These are phyloP conservation scores for Drymodes brunneopygia DNA, from an alignment of 2,113 vertebrate species.

Conservation along the genomic window DNA sequence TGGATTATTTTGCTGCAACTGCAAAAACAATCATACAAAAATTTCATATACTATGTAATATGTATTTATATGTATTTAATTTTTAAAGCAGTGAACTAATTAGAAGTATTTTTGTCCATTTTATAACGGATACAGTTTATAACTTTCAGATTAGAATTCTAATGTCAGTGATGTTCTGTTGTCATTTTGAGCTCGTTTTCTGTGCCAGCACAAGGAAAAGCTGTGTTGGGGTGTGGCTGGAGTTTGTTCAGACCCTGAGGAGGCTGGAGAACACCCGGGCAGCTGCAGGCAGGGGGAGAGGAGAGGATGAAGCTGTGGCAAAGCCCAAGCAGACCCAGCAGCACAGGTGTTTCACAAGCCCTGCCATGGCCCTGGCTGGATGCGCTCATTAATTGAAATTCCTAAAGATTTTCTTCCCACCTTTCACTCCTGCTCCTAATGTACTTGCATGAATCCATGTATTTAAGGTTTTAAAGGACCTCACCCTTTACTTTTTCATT, in stretches of 20 bases:
- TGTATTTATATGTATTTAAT: neutral
- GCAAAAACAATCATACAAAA: neutral
- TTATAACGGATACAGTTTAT: neutral
- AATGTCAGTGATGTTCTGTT: neutral
- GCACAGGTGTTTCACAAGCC: neutral
- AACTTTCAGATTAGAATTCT: neutral
- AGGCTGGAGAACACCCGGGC: fast-evolving
- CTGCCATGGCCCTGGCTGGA: neutral
- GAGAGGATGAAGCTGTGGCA: too few relatives aligned
- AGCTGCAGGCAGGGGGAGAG: too few relatives aligned
- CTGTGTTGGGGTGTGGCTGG: fast-evolving
- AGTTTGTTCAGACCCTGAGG: neutral
- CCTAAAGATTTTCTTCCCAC: neutral
- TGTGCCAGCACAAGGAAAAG: fast-evolving
- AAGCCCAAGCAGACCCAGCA: neutral
- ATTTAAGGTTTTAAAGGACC: neutral
- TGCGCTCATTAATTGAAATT: neutral
- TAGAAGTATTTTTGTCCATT: neutral
- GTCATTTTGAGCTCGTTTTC: neutral
- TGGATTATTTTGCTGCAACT: neutral
- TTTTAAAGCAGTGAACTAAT: neutral
- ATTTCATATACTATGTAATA: neutral
- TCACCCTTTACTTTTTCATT: neutral
- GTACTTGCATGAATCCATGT: neutral
- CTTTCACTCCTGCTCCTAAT: neutral